Base-by-base conservation (phyloP, 2,888 invertebrate genomes). In the Proisotoma minuta region DNA sequence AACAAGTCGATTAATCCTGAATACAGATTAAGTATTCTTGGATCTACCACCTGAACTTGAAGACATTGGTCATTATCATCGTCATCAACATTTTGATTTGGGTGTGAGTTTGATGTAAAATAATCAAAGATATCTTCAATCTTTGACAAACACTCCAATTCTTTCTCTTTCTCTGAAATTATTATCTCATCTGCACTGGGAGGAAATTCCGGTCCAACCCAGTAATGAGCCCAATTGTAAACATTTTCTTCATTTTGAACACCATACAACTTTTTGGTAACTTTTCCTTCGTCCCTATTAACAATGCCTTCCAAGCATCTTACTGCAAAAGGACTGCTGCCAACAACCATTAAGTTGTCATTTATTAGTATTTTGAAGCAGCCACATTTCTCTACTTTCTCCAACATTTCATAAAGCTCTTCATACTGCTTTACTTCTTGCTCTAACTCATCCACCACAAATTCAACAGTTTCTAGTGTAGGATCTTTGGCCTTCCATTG, bases 401-500 rank as follows among this genome's bases (percentile, higher is more conserved):
- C 29, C n/a, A 52, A 28, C 10, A 23, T 52, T 29, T 26, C 20
- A 3, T 8, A 3, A 12, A 52, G 29, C 10, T 28, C n/a, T 5
- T 5, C 27, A 27, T 28, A 28, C 20, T 29, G 28, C n/a, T 28
- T 10, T 5, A 28, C n/a, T 20, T 52, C 52, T 5, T 10, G 28
- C 18, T 5, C 12, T 4, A 52, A n/a, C 29, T 52, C 29, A 3
- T 26, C 52, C n/a, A 52, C n/a, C n/a, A 52, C 52, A 52, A 10
- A 10, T 3, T 52, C n/a, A 3, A 52, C 20, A 27, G 29, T 52
- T 20, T 52, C 52, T 3, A 5, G 4, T 8, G 52, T 52, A 5
- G 29, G 52, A 29, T 52, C 24, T 15, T 28, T 28, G 3, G 28
- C 20, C 52, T 52, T 52, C 52, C 52, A 52, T n/a, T 52, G 28